These are phyloP conservation scores for Pristionchus mayeri DNA, from an alignment of 2,888 invertebrate species.

Conservation along the genomic window DNA sequence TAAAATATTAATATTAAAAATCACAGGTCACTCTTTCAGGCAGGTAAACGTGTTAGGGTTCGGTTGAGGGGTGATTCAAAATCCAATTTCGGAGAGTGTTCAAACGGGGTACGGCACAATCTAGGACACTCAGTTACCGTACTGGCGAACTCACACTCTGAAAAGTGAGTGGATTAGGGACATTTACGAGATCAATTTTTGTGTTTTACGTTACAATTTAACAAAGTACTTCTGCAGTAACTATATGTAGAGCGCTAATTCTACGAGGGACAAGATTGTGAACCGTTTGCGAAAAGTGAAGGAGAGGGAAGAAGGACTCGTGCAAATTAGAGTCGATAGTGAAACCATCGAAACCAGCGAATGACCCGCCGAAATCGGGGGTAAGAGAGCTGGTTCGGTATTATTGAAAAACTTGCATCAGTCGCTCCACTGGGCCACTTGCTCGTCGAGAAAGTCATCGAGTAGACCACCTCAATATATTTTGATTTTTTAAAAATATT, in stretches of 20 bases:
- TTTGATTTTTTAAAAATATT: no score
- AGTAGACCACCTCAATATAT: constrained; percentile 38
- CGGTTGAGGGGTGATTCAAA: not conserved
- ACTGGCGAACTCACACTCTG: constrained; percentile 21
- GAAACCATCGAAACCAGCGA: no score
- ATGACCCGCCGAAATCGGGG: no score
- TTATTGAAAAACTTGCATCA: constrained; percentile 55
- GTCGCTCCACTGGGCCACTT: constrained; percentile 71
- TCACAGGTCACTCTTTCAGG: not conserved
- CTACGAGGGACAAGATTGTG: no score
- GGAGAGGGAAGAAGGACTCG: no score
- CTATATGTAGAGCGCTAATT: no score
- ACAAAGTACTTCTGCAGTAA: no score
- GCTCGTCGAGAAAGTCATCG: constrained; percentile 63
- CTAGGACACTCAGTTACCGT: constrained; percentile 10
- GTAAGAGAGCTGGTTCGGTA: no score
- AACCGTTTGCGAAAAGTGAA: no score
- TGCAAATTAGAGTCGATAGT: no score
- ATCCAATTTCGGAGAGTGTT: not conserved
- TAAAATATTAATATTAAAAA: not conserved
- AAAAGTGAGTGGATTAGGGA: not conserved
- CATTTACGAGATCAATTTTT: no score
- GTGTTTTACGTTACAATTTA: no score
- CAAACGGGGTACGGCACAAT: constrained; percentile 9
- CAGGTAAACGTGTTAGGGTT: not conserved